Conservation (phyloP, 2,113 vertebrate genomes). For the Poeciliopsis turrubarensis region DNA sequence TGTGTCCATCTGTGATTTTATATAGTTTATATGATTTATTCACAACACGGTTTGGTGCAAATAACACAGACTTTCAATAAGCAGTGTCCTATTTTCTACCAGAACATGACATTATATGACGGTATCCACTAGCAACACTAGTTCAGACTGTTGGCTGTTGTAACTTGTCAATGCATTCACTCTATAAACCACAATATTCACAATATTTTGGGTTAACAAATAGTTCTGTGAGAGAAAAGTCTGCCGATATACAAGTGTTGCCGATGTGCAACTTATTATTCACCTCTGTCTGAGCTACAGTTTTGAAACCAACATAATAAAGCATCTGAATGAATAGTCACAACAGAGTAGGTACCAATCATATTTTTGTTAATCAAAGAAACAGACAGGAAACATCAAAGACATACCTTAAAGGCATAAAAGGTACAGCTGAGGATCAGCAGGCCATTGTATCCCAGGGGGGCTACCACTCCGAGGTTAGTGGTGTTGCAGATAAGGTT, state of each 20-base stretch:
- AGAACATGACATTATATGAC: not conserved
- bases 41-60: not conserved
- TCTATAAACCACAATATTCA: too few species aligned
- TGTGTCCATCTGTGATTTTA: not conserved
- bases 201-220: too few species aligned
- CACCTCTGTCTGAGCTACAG: too few species aligned
- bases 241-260: too few species aligned
- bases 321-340: too few species aligned
- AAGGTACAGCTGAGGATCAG: constrained; percentile 98
- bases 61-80: not conserved
- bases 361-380: not conserved
- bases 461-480: constrained; percentile 94
- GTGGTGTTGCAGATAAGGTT: constrained; percentile 97
- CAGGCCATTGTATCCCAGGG: constrained; percentile 95
- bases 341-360: too few species aligned
- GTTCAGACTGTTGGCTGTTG: not conserved
- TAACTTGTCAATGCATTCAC: not conserved
- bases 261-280: too few species aligned
- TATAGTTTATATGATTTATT: not conserved
- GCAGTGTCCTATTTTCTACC: not conserved
- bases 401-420: constrained; percentile 91
- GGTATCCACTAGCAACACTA: not conserved
- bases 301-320: too few species aligned
- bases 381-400: not conserved
- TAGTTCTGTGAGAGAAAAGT: too few species aligned